phyloP scores from a whole-genome alignment of 1,140 invertebrate genomes.

The Anthonomus grandis region DNA sequence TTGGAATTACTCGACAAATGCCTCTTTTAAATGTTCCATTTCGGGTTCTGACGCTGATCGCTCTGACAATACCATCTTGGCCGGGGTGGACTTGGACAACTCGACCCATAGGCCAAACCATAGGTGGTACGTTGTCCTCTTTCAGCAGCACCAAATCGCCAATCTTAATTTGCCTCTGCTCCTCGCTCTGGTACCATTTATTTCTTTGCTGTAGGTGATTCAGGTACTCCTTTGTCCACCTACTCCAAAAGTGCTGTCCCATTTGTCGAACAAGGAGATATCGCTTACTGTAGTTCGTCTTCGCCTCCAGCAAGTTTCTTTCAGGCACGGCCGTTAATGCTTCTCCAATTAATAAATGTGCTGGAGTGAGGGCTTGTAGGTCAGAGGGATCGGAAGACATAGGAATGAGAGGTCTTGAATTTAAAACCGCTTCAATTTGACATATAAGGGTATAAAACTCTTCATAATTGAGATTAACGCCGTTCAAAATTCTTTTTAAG shows the following conservation, averaged over 20 bases:
- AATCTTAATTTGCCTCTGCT: too few species aligned
- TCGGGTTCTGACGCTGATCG: too few species aligned
- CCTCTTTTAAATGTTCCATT: too few species aligned
- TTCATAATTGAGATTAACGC: background rate
- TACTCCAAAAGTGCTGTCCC: constrained; percentile 30
- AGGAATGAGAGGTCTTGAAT: constrained; percentile 31
- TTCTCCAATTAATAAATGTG: constrained; percentile 40
- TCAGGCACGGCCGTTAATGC: constrained; percentile 41
- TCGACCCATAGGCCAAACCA: too few species aligned
- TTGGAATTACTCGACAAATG: too few species aligned
- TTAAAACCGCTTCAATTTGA: constrained; percentile 38
- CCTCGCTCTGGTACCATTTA: too few species aligned
- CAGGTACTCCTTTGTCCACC: constrained; percentile 35
- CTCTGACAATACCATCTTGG: too few species aligned
- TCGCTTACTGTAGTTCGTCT: constrained; percentile 22
- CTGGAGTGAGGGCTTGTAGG: constrained; percentile 35
- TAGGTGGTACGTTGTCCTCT: too few species aligned
- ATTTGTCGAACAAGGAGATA: constrained; percentile 35
- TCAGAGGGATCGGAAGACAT: constrained; percentile 36
- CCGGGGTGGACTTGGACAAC: too few species aligned
- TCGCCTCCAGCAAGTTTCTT: constrained; percentile 24
- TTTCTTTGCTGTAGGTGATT: constrained; percentile 25
- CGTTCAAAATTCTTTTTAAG: constrained; percentile 31
- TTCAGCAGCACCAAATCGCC: too few species aligned
- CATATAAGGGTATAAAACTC: background rate